Percentiles rank a stretch among this genome's conserved stretches.
phyloP scores from a whole-genome alignment of 2,113 vertebrate species.

The Pampusana beccarii region DNA sequence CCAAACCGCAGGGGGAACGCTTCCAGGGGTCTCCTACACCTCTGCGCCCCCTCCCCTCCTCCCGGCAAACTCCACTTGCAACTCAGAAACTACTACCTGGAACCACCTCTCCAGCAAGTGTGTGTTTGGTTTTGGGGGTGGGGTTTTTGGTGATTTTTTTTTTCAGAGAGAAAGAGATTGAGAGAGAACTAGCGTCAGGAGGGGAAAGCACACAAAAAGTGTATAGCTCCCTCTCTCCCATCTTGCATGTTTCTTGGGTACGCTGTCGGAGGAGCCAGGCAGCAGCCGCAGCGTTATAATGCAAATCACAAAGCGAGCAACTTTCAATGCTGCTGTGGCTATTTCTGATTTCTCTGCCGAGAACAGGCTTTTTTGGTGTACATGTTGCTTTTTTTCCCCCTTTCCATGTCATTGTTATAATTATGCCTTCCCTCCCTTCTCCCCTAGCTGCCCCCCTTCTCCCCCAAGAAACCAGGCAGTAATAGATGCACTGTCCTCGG shows the following conservation, averaged over 20 bases:
- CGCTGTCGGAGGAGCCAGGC: not conserved
- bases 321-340: not conserved
- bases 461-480: not conserved
- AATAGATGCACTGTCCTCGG: not conserved
- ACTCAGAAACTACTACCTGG: not conserved
- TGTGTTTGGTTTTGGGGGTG: not conserved
- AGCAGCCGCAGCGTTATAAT: not conserved
- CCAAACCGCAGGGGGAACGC: not conserved
- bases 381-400: not conserved
- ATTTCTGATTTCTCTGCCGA: not conserved
- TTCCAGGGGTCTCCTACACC: too few species aligned
- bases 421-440: not conserved
- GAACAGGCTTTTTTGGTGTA: not conserved
- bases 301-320: conserved; percentile 11
- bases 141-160: not conserved
- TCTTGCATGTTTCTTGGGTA: not conserved
- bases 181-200: not conserved
- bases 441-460: not conserved
- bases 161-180: not conserved
- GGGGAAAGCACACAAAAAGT: not conserved
- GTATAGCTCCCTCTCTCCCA: not conserved
- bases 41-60: too few species aligned
- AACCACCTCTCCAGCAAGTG: not conserved
- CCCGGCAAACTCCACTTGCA: not conserved
- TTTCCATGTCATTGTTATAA: not conserved